Conservation (phyloP, 2,797 vertebrate genomes). For the Phylloscopus collybita region DNA sequence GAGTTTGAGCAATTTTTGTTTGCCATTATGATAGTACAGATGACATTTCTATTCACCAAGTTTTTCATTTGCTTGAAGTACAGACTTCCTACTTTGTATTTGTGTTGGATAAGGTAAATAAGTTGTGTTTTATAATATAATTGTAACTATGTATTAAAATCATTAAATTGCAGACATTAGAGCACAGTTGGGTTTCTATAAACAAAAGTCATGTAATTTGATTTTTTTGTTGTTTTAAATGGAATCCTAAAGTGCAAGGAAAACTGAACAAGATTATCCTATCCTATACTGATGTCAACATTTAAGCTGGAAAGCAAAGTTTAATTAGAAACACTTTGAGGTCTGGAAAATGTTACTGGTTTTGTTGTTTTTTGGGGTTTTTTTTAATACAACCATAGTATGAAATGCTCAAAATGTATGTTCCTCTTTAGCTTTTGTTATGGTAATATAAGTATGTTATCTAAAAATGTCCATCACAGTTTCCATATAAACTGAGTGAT, state of each 20-base stretch:
- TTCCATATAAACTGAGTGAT: not conserved
- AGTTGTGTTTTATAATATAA: slow-evolving; percentile 37
- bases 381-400: not conserved
- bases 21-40: not conserved
- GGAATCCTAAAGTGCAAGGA: not conserved
- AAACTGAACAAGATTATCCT: slow-evolving; percentile 59
- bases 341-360: slow-evolving; percentile 23
- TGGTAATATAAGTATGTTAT: slow-evolving; percentile 27
- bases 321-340: slow-evolving; percentile 68
- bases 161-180: slow-evolving; percentile 54
- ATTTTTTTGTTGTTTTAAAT: not conserved
- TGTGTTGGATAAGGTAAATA: slow-evolving; percentile 21
- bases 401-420: not conserved
- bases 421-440: slow-evolving; percentile 34
- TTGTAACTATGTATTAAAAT: slow-evolving; percentile 35
- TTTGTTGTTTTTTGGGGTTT: not conserved
- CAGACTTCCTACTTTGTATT: not conserved
- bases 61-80: not conserved
- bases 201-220: slow-evolving; percentile 49
- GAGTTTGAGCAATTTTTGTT: not conserved
- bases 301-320: slow-evolving; percentile 50
- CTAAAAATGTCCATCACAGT: not conserved
- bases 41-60: not conserved
- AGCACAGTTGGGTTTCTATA: slow-evolving; percentile 49
- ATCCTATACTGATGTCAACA: slow-evolving; percentile 35